These are phyloP conservation scores for Hemitrygon akajei DNA, from an alignment of 2,797 vertebrate genomes.

Conservation along the genomic window DNA sequence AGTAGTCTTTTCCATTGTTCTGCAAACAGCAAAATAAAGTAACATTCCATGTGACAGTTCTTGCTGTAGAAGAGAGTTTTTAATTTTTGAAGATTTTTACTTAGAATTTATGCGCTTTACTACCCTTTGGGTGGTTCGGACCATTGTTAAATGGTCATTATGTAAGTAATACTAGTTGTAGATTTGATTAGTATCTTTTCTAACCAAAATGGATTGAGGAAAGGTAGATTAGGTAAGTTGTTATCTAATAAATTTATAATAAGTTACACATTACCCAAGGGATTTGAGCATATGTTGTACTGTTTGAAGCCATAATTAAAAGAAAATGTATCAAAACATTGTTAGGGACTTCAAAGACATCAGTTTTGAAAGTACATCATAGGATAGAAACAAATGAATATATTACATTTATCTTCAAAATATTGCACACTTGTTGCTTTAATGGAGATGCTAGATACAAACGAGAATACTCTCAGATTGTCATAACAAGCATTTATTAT, in stretches of 20 bases:
- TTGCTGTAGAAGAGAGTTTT: neutral
- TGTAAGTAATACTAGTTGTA: neutral
- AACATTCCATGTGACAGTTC: neutral
- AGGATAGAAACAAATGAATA: neutral
- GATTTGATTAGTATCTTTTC: neutral
- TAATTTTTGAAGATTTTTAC: neutral
- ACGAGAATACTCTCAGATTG: neutral
- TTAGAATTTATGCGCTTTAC: too few species aligned
- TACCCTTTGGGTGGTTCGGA: neutral
- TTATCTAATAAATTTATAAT: neutral
- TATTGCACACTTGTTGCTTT: neutral
- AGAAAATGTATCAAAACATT: neutral
- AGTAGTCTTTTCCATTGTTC: neutral
- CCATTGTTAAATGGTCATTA: neutral
- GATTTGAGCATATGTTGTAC: neutral
- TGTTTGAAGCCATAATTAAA: neutral
- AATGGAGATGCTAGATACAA: neutral
- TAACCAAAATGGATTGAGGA: neutral
- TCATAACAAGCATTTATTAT: neutral
- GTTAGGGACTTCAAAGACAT: neutral
- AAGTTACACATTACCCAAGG: neutral
- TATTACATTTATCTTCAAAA: neutral
- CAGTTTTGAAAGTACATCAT: neutral
- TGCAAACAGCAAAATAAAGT: neutral
- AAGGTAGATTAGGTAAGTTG: neutral